These are phyloP conservation scores for Gasteruption jaculator DNA, from an alignment of 2,888 invertebrate genomes.

Conservation along the genomic window DNA sequence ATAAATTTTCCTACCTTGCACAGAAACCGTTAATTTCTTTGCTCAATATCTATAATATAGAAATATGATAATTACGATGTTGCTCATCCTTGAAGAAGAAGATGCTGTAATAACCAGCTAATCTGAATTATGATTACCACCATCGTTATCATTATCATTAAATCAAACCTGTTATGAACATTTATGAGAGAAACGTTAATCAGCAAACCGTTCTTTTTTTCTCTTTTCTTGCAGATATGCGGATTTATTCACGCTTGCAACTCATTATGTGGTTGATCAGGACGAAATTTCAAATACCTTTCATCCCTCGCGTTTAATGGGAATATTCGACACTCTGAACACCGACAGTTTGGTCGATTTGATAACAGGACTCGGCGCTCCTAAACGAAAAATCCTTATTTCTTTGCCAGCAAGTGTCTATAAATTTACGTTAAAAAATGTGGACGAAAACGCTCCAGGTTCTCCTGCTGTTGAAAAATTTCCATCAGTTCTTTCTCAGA, in stretches of 20 bases:
- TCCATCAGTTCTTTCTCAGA: constrained; percentile 58
- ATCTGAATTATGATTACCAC: too few relatives aligned
- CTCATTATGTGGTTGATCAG: constrained; percentile 63
- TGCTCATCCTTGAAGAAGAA: too few relatives aligned
- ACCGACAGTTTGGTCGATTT: constrained; percentile 74
- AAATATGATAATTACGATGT: too few relatives aligned
- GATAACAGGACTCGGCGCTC: constrained; percentile 67
- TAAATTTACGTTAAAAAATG: constrained; percentile 63
- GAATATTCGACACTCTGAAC: constrained; percentile 73
- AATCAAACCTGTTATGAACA: neutral
- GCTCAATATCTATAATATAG: too few relatives aligned
- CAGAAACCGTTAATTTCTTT: too few relatives aligned
- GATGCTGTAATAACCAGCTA: too few relatives aligned
- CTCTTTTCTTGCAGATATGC: constrained; percentile 51
- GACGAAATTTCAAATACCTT: constrained; percentile 61
- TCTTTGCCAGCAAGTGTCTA: constrained; percentile 68
- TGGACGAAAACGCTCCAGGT: constrained; percentile 65
- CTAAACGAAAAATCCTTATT: constrained; percentile 66
- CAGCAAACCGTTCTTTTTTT: constrained; percentile 1
- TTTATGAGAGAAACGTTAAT: neutral
- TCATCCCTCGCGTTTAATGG: constrained; percentile 71
- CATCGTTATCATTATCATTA: neutral
- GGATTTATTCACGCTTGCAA: constrained; percentile 65
- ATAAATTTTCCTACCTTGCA: too few relatives aligned
- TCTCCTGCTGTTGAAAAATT: constrained; percentile 60